Evolutionary conservation across 2,797 vertebrate genomes (phyloP), one percentile per base, ranked within the genome.

Genomic region (Sebastes taczanowskii): DNA sequence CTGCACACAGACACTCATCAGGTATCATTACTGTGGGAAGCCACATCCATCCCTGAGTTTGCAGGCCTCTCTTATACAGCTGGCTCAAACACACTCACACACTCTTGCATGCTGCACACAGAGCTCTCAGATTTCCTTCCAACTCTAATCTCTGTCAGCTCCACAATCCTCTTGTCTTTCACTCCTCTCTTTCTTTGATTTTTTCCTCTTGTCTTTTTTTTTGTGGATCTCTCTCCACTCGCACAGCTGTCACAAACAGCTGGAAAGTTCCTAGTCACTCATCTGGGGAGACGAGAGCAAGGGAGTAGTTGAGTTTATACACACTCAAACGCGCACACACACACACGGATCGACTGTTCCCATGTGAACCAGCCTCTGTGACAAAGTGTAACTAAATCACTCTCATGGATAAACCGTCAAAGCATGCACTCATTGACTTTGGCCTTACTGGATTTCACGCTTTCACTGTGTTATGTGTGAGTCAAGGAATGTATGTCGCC

Each of bases 211-310:
- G 58, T 62, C 46, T 49, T 20, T 63, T 81, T 42, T n/a, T 49
- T 11, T 46, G 29, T 64, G 22, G 34, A 34, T 18, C 65, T 55
- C 53, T 78, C 22, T 72, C 72, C 74, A 59, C 65, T 56, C 80
- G 49, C 86, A 83, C 95, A 95, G 95, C 94, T 95, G 95, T 86
- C 82, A 70, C 89, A 87, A 93, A 90, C 95, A 95, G 94, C 94
- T 95, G 95, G 86, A 90, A 73, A 74, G 74, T 79, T 90, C 76
- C 34, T 74, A 38, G 70, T 77, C 74, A 46, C 75, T 82, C 66
- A 32, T 80, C 81, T 74, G 49, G 68, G 64, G 77, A 71, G 64
- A 64, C 62, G 11, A 77, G 55, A 80, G 78, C 77, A 27, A 83
- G 68, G 74, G 80, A 87, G 78, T 58, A 72, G 70, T 86, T 55